These are phyloP conservation scores for Otocyon megalotis DNA, from an alignment of 2,113 vertebrate species.

Conservation along the genomic window DNA sequence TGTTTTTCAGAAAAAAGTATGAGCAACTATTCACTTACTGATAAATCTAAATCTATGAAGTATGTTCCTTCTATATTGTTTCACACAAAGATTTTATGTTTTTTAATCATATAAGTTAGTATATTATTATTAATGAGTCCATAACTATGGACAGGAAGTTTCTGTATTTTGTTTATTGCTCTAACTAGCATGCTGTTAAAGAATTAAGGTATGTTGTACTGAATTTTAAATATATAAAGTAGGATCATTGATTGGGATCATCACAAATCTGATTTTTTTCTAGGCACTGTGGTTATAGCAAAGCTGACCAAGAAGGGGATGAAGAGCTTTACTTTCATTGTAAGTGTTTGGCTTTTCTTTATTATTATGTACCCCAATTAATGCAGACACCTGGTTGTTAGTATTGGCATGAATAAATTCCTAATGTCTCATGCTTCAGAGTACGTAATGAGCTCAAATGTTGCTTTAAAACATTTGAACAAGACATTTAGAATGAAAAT, in stretches of 20 bases:
- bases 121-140: constrained; percentile 62
- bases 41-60: not conserved
- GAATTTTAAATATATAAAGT: constrained; percentile 57
- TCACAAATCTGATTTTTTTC: constrained; percentile 69
- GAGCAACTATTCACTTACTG: not conserved
- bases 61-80: not conserved
- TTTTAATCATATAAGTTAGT: constrained; percentile 37
- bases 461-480: constrained; percentile 59
- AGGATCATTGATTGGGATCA: constrained; percentile 64
- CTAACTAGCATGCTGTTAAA: constrained; percentile 56
- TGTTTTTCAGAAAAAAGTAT: not conserved
- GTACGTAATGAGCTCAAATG: constrained; percentile 56
- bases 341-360: constrained; percentile 93
- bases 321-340: constrained; percentile 99
- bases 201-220: constrained; percentile 44
- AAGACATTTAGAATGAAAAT: constrained; percentile 29
- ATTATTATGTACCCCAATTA: constrained; percentile 63
- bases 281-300: constrained; percentile 99
- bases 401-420: constrained; percentile 69
- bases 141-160: constrained; percentile 66
- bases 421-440: constrained; percentile 65
- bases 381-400: constrained; percentile 55
- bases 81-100: constrained; percentile 26
- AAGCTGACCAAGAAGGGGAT: constrained; percentile 99
- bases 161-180: constrained; percentile 80